A percentile compares a stretch with the other conserved stretches of the same genome.
phyloP scores from a whole-genome alignment of 2,113 vertebrate species.

The Sigmodon hispidus region DNA sequence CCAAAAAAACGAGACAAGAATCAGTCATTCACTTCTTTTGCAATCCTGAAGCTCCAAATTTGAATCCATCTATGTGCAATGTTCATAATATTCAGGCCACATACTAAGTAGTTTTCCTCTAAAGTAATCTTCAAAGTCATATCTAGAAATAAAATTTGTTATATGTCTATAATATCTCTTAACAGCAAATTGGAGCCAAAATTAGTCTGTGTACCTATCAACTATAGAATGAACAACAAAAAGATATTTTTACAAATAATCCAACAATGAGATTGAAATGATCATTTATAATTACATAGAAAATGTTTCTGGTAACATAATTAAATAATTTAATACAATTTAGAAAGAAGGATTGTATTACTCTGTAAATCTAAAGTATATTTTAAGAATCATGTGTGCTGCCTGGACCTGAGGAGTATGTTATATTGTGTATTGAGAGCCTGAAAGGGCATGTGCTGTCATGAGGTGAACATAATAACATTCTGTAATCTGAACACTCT shows the following conservation, averaged over 20 bases:
- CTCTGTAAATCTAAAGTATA: not conserved
- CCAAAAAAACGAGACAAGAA: not conserved
- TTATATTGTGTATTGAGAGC: not conserved
- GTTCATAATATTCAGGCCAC: fast-evolving
- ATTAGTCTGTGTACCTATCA: not conserved
- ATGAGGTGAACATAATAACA: not conserved
- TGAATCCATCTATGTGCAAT: too few species aligned
- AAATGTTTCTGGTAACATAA: not conserved
- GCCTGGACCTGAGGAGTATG: not conserved
- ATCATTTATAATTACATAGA: not conserved
- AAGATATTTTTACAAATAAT: not conserved
- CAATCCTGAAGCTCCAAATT: fast-evolving
- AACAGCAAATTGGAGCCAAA: not conserved
- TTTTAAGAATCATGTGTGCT: not conserved
- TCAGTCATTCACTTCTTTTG: not conserved
- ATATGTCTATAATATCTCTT: not conserved
- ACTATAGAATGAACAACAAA: not conserved
- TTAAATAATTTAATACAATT: not conserved
- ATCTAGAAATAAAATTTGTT: not conserved
- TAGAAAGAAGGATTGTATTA: not conserved
- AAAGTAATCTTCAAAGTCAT: not conserved
- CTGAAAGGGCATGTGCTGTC: fast-evolving
- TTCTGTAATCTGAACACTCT: not conserved
- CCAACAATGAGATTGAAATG: not conserved
- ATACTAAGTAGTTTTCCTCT: not conserved